Conservation (phyloP, 2,888 invertebrate species). For the Pristionchus fissidentatus region DNA sequence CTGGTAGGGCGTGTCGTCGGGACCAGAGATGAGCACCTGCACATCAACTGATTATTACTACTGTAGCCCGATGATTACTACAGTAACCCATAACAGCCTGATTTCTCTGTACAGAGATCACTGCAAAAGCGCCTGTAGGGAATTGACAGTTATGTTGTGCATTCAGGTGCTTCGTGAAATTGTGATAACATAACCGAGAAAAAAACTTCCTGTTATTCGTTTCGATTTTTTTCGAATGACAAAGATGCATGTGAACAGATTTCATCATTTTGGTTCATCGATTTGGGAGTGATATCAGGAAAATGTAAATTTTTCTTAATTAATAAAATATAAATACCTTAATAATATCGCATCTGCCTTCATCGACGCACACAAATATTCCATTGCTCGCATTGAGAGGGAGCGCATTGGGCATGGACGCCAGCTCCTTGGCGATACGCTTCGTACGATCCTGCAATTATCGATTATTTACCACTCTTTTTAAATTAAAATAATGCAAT, state of each 20-base stretch:
- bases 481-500: neutral
- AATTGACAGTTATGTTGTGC: too few species aligned
- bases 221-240: neutral
- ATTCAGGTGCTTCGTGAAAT: too few species aligned
- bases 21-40: slow-evolving; percentile 71
- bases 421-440: slow-evolving; percentile 69
- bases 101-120: too few species aligned
- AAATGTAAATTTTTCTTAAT: too few species aligned
- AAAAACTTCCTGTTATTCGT: neutral
- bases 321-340: slow-evolving; percentile 54
- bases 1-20: slow-evolving; percentile 81
- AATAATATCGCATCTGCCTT: slow-evolving; percentile 72
- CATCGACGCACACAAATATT: slow-evolving; percentile 75
- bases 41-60: neutral
- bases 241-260: neutral
- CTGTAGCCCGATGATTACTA: too few species aligned
- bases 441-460: slow-evolving; percentile 58
- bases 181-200: neutral
- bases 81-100: too few species aligned
- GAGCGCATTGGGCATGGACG: slow-evolving; percentile 71
- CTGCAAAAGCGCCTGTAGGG: too few species aligned
- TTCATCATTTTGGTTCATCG: neutral
- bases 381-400: slow-evolving; percentile 71
- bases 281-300: neutral
- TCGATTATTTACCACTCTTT: too few species aligned